A percentile compares a stretch with the other conserved stretches of the same genome.
These are phyloP conservation scores for Fragum sueziense DNA, from an alignment of 2,888 invertebrate genomes.

Conservation along the genomic window DNA sequence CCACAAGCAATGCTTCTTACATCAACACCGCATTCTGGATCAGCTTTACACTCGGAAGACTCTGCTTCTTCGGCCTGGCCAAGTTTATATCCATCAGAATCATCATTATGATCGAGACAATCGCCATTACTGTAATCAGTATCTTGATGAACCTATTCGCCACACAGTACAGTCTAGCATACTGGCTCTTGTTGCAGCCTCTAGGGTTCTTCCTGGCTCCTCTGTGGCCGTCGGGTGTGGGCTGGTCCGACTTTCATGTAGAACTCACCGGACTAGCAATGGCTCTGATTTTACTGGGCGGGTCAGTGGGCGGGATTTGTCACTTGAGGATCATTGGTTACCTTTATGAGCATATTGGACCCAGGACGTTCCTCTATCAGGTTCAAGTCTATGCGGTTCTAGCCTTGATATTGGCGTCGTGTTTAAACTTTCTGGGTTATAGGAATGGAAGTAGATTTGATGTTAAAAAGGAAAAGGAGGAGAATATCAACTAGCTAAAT, in stretches of 20 bases:
- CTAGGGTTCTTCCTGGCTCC: conserved; percentile 65
- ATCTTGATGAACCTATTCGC: conserved; percentile 63
- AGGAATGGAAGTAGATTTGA: conserved; percentile 53
- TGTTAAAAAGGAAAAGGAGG: background rate
- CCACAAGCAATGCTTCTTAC: conserved; percentile 58
- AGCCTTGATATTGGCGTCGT: conserved; percentile 42
- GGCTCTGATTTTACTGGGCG: conserved; percentile 62
- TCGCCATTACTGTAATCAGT: conserved; percentile 48
- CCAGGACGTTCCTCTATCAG: conserved; percentile 64
- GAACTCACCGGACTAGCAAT: conserved; percentile 67
- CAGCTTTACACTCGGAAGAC: conserved; percentile 64
- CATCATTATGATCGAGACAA: conserved; percentile 60
- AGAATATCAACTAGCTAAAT: too few relatives aligned
- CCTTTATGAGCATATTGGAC: conserved; percentile 63
- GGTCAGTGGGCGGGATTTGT: conserved; percentile 63
- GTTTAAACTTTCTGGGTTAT: conserved; percentile 51
- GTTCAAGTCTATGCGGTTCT: conserved; percentile 54
- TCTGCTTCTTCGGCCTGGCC: conserved; percentile 60
- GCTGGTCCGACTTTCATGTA: conserved; percentile 68
- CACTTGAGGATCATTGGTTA: conserved; percentile 68
- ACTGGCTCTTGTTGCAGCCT: conserved; percentile 65
- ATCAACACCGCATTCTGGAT: conserved; percentile 71
- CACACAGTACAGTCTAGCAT: conserved; percentile 36
- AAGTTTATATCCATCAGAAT: conserved; percentile 59
- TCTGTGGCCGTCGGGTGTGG: conserved; percentile 66